Evolutionary conservation across 2,888 invertebrate species (phyloP).

Genomic region (Oligia fasciuncula): DNA sequence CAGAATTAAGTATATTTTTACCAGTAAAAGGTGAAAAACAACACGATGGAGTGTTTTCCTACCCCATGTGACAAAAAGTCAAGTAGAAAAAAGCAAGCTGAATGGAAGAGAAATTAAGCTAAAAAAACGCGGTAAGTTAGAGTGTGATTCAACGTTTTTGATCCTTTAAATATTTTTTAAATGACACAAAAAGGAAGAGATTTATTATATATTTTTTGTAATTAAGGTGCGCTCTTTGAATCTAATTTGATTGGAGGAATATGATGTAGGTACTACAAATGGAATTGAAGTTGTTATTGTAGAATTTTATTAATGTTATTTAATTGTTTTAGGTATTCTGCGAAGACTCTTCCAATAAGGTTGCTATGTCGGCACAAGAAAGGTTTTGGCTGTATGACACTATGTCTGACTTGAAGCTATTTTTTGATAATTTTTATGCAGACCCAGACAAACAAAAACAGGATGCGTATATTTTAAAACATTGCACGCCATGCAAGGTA

Average conservation of each 20-base stretch:
- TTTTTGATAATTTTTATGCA: slow-evolving; percentile 25
- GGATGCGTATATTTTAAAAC: slow-evolving; percentile 13
- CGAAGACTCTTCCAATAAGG: slow-evolving; percentile 32
- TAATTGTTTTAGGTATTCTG: slow-evolving; percentile 41
- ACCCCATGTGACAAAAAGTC: slow-evolving; percentile 24
- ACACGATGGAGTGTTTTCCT: slow-evolving; percentile 28
- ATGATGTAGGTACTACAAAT: slow-evolving; percentile 15
- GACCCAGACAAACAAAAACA: slow-evolving; percentile 19
- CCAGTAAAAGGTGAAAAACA: slow-evolving; percentile 30
- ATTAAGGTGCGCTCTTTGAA: slow-evolving; percentile 16
- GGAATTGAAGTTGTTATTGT: slow-evolving; percentile 20
- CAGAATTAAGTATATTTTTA: slow-evolving; percentile 19
- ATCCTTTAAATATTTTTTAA: slow-evolving; percentile 15
- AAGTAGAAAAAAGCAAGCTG: slow-evolving; percentile 30
- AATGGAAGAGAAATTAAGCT: slow-evolving; percentile 25
- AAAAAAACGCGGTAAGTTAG: slow-evolving; percentile 14
- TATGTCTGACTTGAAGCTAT: slow-evolving; percentile 5
- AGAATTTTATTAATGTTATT: slow-evolving; percentile 24
- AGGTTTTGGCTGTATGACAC: slow-evolving; percentile 33
- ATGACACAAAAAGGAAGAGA: slow-evolving; percentile 25
- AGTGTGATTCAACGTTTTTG: slow-evolving; percentile 14
- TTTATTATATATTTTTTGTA: slow-evolving; percentile 5
- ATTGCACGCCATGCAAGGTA: slow-evolving; percentile 9
- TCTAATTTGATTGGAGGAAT: slow-evolving; percentile 22
- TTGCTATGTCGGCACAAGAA: slow-evolving; percentile 39